Evolutionary conservation across 1,140 invertebrate species (phyloP).

Genomic region (Sitodiplosis mosellana): DNA sequence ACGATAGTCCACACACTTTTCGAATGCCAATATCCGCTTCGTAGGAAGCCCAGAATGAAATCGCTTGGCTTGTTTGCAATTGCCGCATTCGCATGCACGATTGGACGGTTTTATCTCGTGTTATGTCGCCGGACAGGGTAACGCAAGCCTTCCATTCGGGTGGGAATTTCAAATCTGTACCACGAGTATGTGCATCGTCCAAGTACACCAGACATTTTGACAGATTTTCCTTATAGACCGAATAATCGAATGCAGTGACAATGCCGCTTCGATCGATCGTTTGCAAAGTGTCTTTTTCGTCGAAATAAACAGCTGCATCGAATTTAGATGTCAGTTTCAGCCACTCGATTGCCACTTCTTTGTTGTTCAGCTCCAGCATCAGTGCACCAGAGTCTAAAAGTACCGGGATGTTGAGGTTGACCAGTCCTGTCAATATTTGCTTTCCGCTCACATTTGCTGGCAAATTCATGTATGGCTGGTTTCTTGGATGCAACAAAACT

Average conservation of each 20-base stretch:
- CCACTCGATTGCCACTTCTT: not conserved
- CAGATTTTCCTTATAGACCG: not conserved
- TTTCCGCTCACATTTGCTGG: not conserved
- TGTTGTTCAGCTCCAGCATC: not conserved
- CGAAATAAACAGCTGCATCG: not conserved
- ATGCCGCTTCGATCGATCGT: not conserved
- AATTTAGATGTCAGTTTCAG: not conserved
- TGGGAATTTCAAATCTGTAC: no score
- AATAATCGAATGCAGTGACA: not conserved
- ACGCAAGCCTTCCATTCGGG: no score
- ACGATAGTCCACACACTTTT: no score
- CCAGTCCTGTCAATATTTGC: not conserved
- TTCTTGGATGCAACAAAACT: not conserved
- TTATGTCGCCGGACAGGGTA: no score
- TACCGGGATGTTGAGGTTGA: not conserved
- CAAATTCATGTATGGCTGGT: not conserved
- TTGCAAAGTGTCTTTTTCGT: not conserved
- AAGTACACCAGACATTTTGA: not conserved
- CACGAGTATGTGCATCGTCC: not conserved
- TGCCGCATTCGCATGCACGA: no score
- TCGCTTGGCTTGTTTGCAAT: no score
- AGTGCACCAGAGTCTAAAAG: not conserved
- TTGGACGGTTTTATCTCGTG: no score
- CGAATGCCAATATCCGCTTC: no score
- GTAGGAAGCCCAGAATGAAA: no score